Evolutionary conservation across 1,140 invertebrate species (phyloP).

Genomic region (Drosophila subpulchrella): DNA sequence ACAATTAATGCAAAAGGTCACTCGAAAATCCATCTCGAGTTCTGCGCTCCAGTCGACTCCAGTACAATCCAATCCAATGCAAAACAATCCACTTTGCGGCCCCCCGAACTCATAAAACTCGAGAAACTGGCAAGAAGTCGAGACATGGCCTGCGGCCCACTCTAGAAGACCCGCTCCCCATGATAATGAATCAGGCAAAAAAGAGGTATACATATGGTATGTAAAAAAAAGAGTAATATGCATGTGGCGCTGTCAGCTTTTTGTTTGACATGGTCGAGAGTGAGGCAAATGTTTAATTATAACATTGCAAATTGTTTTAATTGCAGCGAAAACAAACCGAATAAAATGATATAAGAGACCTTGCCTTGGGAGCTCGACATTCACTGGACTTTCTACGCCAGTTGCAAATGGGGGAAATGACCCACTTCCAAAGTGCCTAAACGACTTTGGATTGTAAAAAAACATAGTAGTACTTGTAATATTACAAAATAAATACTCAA

Average conservation of each 20-base stretch:
- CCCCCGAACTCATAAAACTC: neutral
- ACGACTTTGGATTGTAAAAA: neutral
- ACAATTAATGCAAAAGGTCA: constrained; percentile 79
- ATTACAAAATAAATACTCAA: no score
- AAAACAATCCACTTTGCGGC: constrained; percentile 5
- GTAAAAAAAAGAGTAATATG: constrained; percentile 25
- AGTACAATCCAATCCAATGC: neutral
- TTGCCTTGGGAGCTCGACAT: constrained; percentile 14
- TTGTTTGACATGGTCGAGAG: constrained; percentile 61
- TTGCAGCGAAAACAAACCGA: constrained; percentile 34
- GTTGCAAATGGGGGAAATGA: constrained; percentile 22
- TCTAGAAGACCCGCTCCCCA: constrained; percentile 22
- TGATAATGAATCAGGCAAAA: constrained; percentile 9
- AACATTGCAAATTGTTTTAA: constrained; percentile 70
- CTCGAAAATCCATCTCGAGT: constrained; percentile 33
- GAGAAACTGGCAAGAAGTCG: constrained; percentile 44
- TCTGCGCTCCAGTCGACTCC: constrained; percentile 1
- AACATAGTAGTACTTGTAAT: no score
- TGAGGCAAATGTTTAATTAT: constrained; percentile 72
- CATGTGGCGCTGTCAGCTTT: constrained; percentile 45
- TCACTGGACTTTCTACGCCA: constrained; percentile 38
- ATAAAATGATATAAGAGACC: constrained; percentile 43
- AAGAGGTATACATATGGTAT: neutral
- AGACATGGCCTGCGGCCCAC: constrained; percentile 42
- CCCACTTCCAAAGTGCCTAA: constrained; percentile 1